These are phyloP conservation scores for Micropterix aruncella DNA, from an alignment of 2,888 invertebrate species.

Conservation along the genomic window DNA sequence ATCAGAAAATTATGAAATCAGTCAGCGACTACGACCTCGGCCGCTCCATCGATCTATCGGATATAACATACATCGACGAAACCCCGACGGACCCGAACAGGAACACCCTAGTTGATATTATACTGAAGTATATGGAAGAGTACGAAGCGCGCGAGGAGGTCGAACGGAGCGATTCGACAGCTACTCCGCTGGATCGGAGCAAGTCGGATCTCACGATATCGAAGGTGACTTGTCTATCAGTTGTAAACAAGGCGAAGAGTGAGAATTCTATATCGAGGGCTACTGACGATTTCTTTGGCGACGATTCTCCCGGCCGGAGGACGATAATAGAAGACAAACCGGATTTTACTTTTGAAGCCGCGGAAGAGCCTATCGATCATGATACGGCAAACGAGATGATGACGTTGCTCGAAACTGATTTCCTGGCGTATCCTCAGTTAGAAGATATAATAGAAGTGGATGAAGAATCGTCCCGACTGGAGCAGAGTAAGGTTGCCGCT, in stretches of 20 bases:
- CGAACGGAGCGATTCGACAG: slow-evolving; percentile 4
- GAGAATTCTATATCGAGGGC: slow-evolving; percentile 11
- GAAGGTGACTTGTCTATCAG: slow-evolving; percentile 6
- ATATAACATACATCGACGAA: slow-evolving; percentile 30
- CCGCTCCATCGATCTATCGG: slow-evolving; percentile 23
- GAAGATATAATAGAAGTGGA: slow-evolving; percentile 36
- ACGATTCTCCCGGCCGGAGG: not conserved
- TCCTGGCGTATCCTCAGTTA: slow-evolving; percentile 27
- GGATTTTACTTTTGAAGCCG: not conserved
- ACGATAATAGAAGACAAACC: not conserved
- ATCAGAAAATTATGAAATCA: slow-evolving; percentile 7
- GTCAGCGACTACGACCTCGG: slow-evolving; percentile 8
- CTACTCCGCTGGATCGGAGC: slow-evolving; percentile 5
- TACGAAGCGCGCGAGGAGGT: slow-evolving; percentile 15
- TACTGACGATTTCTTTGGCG: slow-evolving; percentile 5
- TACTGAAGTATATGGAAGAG: slow-evolving; percentile 34
- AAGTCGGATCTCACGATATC: slow-evolving; percentile 10
- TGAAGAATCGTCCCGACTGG: slow-evolving; percentile 23
- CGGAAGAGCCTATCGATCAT: not conserved
- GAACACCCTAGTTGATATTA: slow-evolving; percentile 30
- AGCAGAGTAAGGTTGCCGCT: not conserved
- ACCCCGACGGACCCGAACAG: slow-evolving; percentile 29
- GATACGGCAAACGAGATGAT: slow-evolving; percentile 17
- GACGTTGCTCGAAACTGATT: slow-evolving; percentile 23
- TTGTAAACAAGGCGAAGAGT: slow-evolving; percentile 8